Percentiles rank a stretch among this genome's conserved stretches.
Evolutionary conservation across 2,797 vertebrate genomes (phyloP).

Genomic region (Cygnus olor): DNA sequence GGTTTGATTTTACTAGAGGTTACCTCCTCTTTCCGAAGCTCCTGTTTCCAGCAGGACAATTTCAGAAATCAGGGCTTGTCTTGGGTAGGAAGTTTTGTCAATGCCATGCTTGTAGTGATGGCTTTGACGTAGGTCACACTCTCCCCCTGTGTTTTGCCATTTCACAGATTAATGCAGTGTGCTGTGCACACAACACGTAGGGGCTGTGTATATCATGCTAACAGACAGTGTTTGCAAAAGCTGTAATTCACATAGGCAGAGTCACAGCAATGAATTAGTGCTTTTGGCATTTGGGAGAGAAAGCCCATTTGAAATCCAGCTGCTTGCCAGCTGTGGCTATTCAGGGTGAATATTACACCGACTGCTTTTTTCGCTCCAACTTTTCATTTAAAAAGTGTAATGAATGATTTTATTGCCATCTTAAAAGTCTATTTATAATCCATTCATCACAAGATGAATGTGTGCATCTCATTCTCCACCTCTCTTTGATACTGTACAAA

Average conservation of each 20-base stretch:
- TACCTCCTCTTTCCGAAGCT: neutral
- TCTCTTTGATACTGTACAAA: slow-evolving; percentile 17
- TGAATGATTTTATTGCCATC: slow-evolving; percentile 50
- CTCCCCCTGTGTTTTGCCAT: neutral
- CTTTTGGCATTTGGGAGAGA: slow-evolving; percentile 45
- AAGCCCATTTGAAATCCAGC: slow-evolving; percentile 57
- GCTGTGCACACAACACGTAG: neutral
- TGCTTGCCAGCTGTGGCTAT: slow-evolving; percentile 67
- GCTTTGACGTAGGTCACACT: neutral
- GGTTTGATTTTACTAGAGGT: neutral
- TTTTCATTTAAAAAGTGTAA: slow-evolving; percentile 43
- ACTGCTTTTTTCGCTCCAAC: slow-evolving; percentile 19
- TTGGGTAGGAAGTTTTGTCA: neutral
- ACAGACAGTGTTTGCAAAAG: slow-evolving; percentile 44
- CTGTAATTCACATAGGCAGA: slow-evolving; percentile 31
- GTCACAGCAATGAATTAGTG: slow-evolving; percentile 35
- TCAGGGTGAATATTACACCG: slow-evolving; percentile 38
- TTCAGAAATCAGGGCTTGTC: neutral
- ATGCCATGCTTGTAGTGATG: neutral
- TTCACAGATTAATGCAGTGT: neutral
- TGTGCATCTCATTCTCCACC: neutral
- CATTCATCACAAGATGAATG: slow-evolving; percentile 37
- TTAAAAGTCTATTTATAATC: slow-evolving; percentile 63
- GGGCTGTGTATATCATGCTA: slow-evolving; percentile 20
- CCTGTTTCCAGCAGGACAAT: neutral